phyloP scores from a whole-genome alignment of 2,797 vertebrate species.

The Chelon labrosus region DNA sequence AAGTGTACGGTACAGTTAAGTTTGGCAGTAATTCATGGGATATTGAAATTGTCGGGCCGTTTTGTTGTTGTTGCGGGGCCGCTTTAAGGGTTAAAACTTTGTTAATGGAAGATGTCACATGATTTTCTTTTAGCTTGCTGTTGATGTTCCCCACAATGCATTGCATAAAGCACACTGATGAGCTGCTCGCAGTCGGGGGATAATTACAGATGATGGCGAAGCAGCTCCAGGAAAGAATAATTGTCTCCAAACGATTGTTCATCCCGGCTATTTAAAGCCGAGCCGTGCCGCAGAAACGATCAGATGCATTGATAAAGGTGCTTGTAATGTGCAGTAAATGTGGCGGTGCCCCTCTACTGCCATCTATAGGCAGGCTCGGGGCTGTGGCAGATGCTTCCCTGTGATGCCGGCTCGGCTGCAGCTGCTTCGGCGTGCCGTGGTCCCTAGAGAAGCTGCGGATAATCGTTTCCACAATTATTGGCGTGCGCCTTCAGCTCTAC shows the following conservation, averaged over 20 bases:
- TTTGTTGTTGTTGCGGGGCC: too few relatives aligned
- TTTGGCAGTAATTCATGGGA: too few relatives aligned
- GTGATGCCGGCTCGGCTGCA: conserved; percentile 31
- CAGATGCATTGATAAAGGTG: conserved; percentile 21
- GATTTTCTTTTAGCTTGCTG: too few relatives aligned
- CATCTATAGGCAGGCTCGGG: conserved; percentile 62
- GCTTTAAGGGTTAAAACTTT: too few relatives aligned
- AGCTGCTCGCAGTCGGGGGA: too few relatives aligned
- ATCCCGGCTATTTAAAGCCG: too few relatives aligned
- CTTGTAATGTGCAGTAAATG: not conserved
- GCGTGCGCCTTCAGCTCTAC: conserved; percentile 54
- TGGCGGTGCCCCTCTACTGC: conserved; percentile 68
- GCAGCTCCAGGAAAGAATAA: not conserved
- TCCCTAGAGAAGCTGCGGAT: conserved; percentile 38
- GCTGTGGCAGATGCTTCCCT: conserved; percentile 26
- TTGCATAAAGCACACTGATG: too few relatives aligned
- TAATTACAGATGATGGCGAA: conserved; percentile 13
- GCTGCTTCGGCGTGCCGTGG: conserved; percentile 7
- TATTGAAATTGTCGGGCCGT: too few relatives aligned
- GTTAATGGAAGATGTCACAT: too few relatives aligned
- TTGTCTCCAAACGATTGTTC: too few relatives aligned
- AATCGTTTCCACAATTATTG: conserved; percentile 71
- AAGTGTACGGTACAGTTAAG: not conserved
- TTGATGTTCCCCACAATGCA: too few relatives aligned
- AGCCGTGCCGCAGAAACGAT: conserved; percentile 6